Evolutionary conservation across 2,113 vertebrate species (phyloP), one percentile per base, ranked within the genome.

Genomic region (Dicentrarchus labrax): DNA sequence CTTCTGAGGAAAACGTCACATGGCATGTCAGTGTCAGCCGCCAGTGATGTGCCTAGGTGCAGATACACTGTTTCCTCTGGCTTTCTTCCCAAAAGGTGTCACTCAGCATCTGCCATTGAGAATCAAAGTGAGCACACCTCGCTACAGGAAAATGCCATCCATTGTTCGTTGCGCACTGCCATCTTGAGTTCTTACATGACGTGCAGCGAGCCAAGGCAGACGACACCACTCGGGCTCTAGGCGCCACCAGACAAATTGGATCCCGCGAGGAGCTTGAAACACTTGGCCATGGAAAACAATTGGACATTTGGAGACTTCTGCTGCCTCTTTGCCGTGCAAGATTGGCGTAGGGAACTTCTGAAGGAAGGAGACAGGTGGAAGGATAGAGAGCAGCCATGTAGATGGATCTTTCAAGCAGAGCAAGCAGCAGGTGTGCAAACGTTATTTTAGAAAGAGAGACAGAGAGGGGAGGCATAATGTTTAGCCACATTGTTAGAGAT

Each of bases 401-500:
- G 77, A 79, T 53, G 69, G 48, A 82, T 84, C 76, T 75, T 72
- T 78, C 61, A 78, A 78, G 86, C 57, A 71, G 60, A 68, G 59
- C 59, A 65, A 81, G 84, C 84, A 87, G 83, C 82, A 83, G 84
- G 86, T 87, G 87, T 83, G 84, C 80, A 88, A 78, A 88, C 61
- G 51, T 54, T 54, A 69, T 43, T 83, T 76, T 50, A 67, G 80
- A 54, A 21, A 24, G 0, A 22, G 19, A 51, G 60, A 72, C n/a
- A 2, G 39, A 36, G 2, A 67, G n/a, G n/a, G 36, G 43, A 54
- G 38, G 54, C n/a, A 68, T 68, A 41, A 45, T 75, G 3, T 39
- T 62, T 47, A 30, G 72, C 39, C 62, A 19, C 13, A 50, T 54
- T 64, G 54, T 72, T 54, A 39, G 54, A 59, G 36, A 66, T n/a